Evolutionary conservation across 2,113 vertebrate species (phyloP), one percentile per base, ranked within the genome.

Genomic region (Lepisosteus osseus): DNA sequence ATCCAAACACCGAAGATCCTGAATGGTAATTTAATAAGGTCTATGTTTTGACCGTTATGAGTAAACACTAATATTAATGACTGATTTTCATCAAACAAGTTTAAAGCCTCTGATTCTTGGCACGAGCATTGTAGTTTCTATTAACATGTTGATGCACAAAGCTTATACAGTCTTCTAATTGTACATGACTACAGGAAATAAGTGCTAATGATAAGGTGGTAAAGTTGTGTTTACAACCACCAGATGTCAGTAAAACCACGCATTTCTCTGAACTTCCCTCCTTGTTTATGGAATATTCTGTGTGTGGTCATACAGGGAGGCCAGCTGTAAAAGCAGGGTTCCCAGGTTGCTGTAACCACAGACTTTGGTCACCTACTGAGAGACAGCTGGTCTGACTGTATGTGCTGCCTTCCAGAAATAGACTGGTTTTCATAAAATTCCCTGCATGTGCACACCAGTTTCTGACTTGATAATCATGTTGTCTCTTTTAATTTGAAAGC

Each of bases 1-100:
- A 12, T 0, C 1, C 67, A 68, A 56, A 77, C 74, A n/a, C 43
- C 69, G 0, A 72, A 69, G 51, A 77, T 81, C 3, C 4, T 79
- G 29, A 40, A 86, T 75, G 86, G 85, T 91, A 66, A 67, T 55
- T 71, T 29, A 29, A 29, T 29, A 29, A 29, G 29, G 29, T 29
- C 29, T 67, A 63, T n/a, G 15, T 61, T 66, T 71, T 61, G 4
- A 7, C n/a, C 68, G 9, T 65, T 45, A 13, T 67, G n/a, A 54
- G 15, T 15, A 45, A 41, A 13, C 12, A 8, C 44, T 64, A 4
- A 14, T 61, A 15, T n/a, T 69, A 14, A 3, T 2, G 4, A 42
- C 17, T 3, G 6, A 59, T 59, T 43, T n/a, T 40, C 6, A 6
- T 6, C 2, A 51, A 51, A 51, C 5, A 51, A 9, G 47, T 51